Evolutionary conservation across 2,113 vertebrate genomes (phyloP).

Genomic region (Sceloporus tristichus): DNA sequence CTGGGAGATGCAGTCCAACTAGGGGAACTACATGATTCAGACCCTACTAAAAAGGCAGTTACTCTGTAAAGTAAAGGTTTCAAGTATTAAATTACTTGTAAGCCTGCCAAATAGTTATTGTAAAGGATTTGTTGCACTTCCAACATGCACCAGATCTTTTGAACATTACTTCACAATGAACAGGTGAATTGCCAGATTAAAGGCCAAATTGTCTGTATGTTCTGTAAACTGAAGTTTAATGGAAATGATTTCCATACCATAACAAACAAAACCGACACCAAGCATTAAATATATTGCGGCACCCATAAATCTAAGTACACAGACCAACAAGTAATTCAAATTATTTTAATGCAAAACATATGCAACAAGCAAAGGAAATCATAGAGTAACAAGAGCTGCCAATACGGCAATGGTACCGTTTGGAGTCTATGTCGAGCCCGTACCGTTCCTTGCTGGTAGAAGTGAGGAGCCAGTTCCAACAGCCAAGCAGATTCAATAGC

Average conservation of each 20-base stretch:
- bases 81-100: not conserved
- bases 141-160: not conserved
- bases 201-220: not conserved
- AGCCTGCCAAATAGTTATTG: not conserved
- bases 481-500: constrained; percentile 95
- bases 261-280: not conserved
- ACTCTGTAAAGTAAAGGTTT: not conserved
- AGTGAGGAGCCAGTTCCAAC: constrained; percentile 96
- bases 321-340: not conserved
- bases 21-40: too few relatives aligned
- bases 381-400: constrained; percentile 63
- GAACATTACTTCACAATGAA: not conserved
- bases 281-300: not conserved
- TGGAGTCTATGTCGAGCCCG: constrained; percentile 64
- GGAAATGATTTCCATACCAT: too few relatives aligned
- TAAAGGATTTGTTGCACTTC: not conserved
- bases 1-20: too few relatives aligned
- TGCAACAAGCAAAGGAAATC: not conserved
- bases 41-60: not conserved
- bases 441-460: constrained; percentile 98
- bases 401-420: constrained; percentile 64
- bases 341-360: not conserved
- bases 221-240: not conserved
- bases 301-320: not conserved
- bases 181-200: rapidly evolving